Evolutionary conservation across 2,888 invertebrate genomes (phyloP), one percentile per base, ranked within the genome.

Genomic region (Elmis aenea): DNA sequence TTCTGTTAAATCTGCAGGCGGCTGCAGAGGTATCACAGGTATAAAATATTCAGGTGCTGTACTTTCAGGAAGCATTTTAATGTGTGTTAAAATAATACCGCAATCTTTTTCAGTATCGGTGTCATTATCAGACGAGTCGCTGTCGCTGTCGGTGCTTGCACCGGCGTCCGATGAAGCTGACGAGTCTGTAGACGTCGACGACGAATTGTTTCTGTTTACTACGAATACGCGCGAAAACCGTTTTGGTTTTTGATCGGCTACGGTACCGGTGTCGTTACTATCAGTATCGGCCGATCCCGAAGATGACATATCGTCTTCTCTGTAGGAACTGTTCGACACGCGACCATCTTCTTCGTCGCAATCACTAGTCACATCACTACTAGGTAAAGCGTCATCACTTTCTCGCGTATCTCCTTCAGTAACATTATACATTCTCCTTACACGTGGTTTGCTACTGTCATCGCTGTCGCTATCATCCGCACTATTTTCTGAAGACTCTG

Each of bases 201-300:
- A 77, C 30, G 75, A 73, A 11, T 68, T 69, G 30, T 59, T 61
- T 4, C 77, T 78, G 54, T 83, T 83, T 11, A 83, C 81, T 1
- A 82, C 76, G 57, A 82, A 82, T 10, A 83, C 79, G 34, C 80
- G 74, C 18, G 79, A 79, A 56, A 83, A 83, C 21, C 68, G 63
- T 31, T 70, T 70, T 6, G 71, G 66, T 29, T 71, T 69, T 69
- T 57, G 72, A 68, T 61, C 79, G 58, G 62, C 78, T 57, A 61
- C 77, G 48, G 59, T 73, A 8, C 79, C 81, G 0, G 72, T 73
- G 48, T 74, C 74, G 50, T 74, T 72, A 10, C 68, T 71, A 47
- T 74, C 73, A 2, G 65, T 64, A 14, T 64, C 64, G 5, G 58
- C 61, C 3, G 64, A 58, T 8, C 59, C 59, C 5, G 64, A 61